These are phyloP conservation scores for Setophaga petechia DNA, from an alignment of 2,113 vertebrate genomes.

Conservation along the genomic window DNA sequence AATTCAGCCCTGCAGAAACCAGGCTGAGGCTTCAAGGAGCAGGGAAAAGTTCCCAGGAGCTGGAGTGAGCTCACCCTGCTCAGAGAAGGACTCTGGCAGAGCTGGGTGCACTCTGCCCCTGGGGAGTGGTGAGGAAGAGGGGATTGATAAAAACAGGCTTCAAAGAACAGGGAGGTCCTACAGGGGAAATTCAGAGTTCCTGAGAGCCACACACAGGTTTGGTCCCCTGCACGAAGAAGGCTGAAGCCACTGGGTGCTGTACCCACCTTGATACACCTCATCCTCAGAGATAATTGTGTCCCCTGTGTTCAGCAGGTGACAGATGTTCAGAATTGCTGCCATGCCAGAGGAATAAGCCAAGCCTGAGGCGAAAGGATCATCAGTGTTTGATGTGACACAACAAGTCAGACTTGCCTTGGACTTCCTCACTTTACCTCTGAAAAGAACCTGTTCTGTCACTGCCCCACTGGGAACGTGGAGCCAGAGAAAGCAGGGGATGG, in stretches of 20 bases:
- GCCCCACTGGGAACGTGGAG: background rate
- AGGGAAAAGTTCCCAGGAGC: too few species aligned
- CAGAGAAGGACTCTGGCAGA: too few species aligned
- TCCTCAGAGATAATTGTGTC: slow-evolving; percentile 88
- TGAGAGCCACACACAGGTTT: background rate
- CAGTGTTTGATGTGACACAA: background rate
- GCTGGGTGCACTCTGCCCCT: background rate
- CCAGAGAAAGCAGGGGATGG: background rate
- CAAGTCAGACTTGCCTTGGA: background rate
- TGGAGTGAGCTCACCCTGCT: too few species aligned
- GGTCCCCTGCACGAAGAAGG: background rate
- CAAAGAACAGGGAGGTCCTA: background rate
- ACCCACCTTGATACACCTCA: slow-evolving; percentile 92
- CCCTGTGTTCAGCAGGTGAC: slow-evolving; percentile 86
- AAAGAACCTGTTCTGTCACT: background rate
- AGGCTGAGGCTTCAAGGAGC: too few species aligned
- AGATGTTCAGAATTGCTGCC: slow-evolving; percentile 85
- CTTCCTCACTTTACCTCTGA: background rate
- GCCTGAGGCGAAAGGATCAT: slow-evolving; percentile 69
- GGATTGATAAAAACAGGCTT: background rate
- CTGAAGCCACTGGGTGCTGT: background rate
- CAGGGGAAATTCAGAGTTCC: fast-evolving
- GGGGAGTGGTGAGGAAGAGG: background rate
- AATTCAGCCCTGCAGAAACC: too few species aligned
- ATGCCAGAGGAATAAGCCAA: slow-evolving; percentile 89